These are phyloP conservation scores for Murina feae DNA, from an alignment of 2,113 vertebrate genomes.

Conservation along the genomic window DNA sequence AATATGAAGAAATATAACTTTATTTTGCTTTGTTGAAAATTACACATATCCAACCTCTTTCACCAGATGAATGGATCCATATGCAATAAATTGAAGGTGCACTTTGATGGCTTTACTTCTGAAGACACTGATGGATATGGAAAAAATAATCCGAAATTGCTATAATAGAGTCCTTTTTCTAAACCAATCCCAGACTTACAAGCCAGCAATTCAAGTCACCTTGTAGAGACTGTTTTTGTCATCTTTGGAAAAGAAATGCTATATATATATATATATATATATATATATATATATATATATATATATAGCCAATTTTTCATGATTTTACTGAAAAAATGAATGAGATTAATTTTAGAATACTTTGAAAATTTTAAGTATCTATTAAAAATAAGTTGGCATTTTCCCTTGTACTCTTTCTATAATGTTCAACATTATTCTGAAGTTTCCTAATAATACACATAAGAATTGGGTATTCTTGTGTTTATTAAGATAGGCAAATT, in stretches of 20 bases:
- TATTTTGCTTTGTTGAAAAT: neutral
- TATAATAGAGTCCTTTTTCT: neutral
- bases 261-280: too few relatives aligned
- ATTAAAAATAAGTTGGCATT: neutral
- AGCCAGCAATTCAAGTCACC: neutral
- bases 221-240: neutral
- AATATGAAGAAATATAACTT: neutral
- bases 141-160: neutral
- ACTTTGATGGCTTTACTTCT: neutral
- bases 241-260: neutral
- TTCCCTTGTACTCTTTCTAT: neutral
- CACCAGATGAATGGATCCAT: neutral
- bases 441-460: neutral
- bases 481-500: neutral
- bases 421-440: neutral
- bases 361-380: neutral
- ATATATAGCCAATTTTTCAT: neutral
- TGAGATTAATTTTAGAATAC: neutral
- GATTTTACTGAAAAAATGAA: neutral
- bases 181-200: neutral
- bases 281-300: too few relatives aligned
- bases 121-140: neutral
- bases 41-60: neutral
- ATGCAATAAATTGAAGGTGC: neutral
- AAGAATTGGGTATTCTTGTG: neutral